Evolutionary conservation across 1,140 invertebrate species (phyloP), one percentile per base, ranked within the genome.

Genomic region (Neotoxoptera formosana): DNA sequence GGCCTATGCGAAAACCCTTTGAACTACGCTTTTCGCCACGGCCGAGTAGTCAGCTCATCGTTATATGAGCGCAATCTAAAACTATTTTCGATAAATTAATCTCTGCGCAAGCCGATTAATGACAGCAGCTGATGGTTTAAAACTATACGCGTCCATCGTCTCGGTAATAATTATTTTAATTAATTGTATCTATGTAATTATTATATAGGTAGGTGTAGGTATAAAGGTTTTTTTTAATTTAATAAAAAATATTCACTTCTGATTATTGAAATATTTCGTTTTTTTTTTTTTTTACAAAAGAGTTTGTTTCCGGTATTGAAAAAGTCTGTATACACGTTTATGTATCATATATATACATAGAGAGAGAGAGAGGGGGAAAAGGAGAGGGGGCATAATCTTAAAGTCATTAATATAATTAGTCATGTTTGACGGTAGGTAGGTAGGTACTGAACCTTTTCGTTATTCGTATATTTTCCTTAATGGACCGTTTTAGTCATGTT

Each of bases 391-490:
- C 17, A n/a, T 76, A 17, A 76, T 76, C n/a, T 76, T 76, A 76
- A n/a, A 76, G 60, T 76, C n/a, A 76, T 76, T 76, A 76, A 76
- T 76, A 76, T 41, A 41, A 41, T 76, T 76, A 76, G n/a, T n/a
- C 14, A 76, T 76, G 14, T 76, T 76, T 76, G 60, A 76, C 30
- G 60, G 60, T 17, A 41, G 41, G 41, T 41, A 41, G 41, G 41
- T 4, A 41, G 41, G 1, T 41, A 76, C 17, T n/a, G 14, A 76
- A n/a, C 60, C 30, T n/a, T 76, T n/a, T 17, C n/a, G 14, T n/a
- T 76, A n/a, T 76, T 56, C n/a, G 60, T 76, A 76, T 76, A 76
- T 76, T 76, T 76, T 76, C n/a, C 60, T 76, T n/a, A 76, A 76
- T 76, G 60, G n/a, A 76, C 4, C 30, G n/a, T n/a, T 76, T 76